Evolutionary conservation across 2,797 vertebrate genomes (phyloP), one percentile per base, ranked within the genome.

Genomic region (Gymnocypris eckloni): DNA sequence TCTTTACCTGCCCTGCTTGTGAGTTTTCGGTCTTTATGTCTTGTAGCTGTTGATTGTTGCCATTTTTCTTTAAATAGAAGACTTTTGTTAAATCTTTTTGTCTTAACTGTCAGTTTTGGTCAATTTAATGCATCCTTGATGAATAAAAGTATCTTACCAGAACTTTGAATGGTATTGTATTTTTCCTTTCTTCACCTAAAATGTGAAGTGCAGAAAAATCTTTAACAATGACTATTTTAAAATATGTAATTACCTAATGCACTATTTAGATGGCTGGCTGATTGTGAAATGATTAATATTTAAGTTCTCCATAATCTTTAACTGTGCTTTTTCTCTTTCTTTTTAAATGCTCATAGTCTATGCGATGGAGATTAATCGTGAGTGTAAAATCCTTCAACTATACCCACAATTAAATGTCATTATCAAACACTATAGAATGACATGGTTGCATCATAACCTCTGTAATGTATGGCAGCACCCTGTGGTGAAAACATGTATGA

Each of bases 301-400:
- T 59, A 18, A 28, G 2, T 50, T 52, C 22, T 66, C 78, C n/a
- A 66, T 45, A 54, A 67, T 67, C 66, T 39, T 84, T 54, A 41
- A 81, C 79, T 72, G 61, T 64, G 12, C 5, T 37, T 18, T 77
- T 64, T 85, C 52, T 28, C 1, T 83, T 41, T 89, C 86, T 84
- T 88, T 41, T 13, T 56, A 82, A 22, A 88, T 81, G 82, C 84
- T 82, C 89, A 79, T 92, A 99, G 98, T 99, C 92, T 99, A 99
- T 91, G 98, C 98, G 86, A 99, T 99, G 98, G 98, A 99, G 96
- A 99, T 99, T 88, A 99, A 99, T 91, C 98, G 98, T 99, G 95
- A 99, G 98, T 99, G 3, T 79, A 33, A 13, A 59, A 75, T 70
- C 78, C 4, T 64, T 77, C 6, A 8, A 67, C 15, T 77, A 25